These are phyloP conservation scores for Venusia cambrica DNA, from an alignment of 2,888 invertebrate genomes.

Conservation along the genomic window DNA sequence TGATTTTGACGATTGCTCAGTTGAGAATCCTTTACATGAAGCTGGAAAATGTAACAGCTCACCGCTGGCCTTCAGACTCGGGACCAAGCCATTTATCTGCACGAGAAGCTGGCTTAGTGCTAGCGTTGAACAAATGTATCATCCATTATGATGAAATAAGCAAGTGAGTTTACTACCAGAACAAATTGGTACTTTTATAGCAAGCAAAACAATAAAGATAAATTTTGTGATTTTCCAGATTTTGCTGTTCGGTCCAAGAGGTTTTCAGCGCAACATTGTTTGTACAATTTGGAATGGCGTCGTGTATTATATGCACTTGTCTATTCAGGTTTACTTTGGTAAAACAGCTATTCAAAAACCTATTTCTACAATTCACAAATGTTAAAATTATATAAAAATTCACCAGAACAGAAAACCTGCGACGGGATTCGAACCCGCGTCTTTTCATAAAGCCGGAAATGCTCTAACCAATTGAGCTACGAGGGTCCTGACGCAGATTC, in stretches of 20 bases:
- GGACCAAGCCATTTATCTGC: constrained; percentile 5
- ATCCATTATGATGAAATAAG: constrained; percentile 45
- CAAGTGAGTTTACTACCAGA: constrained; percentile 45
- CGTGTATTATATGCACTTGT: constrained; percentile 57
- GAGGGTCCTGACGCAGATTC: too few relatives aligned
- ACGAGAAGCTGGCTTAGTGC: constrained; percentile 27
- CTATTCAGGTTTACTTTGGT: constrained; percentile 61
- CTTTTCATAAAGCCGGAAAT: too few relatives aligned
- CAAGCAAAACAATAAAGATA: too few relatives aligned
- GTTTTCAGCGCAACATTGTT: constrained; percentile 51
- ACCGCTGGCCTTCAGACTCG: constrained; percentile 6
- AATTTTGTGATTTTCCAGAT: too few relatives aligned
- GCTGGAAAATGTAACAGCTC: constrained; percentile 40
- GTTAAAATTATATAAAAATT: too few relatives aligned
- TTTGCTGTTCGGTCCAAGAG: constrained; percentile 46
- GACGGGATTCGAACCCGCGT: too few relatives aligned
- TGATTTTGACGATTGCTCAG: constrained; percentile 53
- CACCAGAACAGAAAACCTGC: too few relatives aligned
- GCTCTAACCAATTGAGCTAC: too few relatives aligned
- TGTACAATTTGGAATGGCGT: constrained; percentile 52
- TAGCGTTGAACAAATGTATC: constrained; percentile 43
- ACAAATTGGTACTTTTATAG: too few relatives aligned
- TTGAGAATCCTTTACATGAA: constrained; percentile 52
- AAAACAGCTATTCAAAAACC: too few relatives aligned
- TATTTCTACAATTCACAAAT: too few relatives aligned